These are phyloP conservation scores for Poecilia picta DNA, from an alignment of 2,797 vertebrate genomes.

Conservation along the genomic window DNA sequence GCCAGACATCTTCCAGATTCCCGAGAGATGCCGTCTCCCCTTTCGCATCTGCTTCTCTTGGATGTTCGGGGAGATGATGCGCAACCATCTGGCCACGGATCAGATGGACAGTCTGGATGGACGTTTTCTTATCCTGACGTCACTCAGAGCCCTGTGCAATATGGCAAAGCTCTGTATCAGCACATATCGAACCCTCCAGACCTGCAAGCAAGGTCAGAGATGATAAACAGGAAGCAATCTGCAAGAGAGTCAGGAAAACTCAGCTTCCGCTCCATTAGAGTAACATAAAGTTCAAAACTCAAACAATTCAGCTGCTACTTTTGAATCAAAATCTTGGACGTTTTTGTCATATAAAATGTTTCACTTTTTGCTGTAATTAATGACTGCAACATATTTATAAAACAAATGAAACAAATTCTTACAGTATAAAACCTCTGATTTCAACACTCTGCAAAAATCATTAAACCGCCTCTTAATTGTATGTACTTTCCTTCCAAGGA, in stretches of 20 bases:
- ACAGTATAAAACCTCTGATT: not conserved
- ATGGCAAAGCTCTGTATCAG: conserved; percentile 78
- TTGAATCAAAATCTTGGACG: not conserved
- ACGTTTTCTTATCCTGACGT: conserved; percentile 57
- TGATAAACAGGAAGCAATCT: conserved; percentile 64
- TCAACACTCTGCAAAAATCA: not conserved
- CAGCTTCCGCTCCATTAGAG: conserved; percentile 12
- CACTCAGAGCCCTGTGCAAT: conserved; percentile 68
- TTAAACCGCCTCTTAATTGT: not conserved
- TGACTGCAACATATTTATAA: not conserved
- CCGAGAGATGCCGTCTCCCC: conserved; percentile 65
- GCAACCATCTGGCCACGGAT: conserved; percentile 78
- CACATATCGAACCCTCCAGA: conserved; percentile 74
- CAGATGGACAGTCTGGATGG: conserved; percentile 57
- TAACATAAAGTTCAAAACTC: conserved; percentile 4
- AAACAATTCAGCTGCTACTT: not conserved
- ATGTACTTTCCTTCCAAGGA: not conserved
- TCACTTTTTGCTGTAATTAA: not conserved
- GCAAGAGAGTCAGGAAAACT: conserved; percentile 51
- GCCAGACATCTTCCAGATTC: conserved; percentile 69
- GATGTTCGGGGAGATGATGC: conserved; percentile 70
- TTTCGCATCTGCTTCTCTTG: conserved; percentile 79
- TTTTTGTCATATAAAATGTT: not conserved
- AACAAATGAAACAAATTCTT: not conserved
- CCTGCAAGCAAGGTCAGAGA: conserved; percentile 75